Base-by-base conservation (phyloP, 30 jellyfish, hydroid and myxozoan species). In the Hydra vulgaris region DNA sequence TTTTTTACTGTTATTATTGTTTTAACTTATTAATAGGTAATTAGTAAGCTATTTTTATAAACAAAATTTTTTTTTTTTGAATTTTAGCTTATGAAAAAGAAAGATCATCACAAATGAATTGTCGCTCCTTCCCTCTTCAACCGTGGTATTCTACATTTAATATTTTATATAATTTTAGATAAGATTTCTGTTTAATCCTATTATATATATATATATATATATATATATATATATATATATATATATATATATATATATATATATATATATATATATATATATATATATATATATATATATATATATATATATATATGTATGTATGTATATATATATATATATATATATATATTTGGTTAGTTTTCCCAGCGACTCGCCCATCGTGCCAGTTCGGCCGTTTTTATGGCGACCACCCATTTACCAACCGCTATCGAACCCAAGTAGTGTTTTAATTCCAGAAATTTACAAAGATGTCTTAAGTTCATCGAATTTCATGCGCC, bases 341-440 rank as follows among this genome's bases (percentile, higher is more conserved):
- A 54, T 53, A 27, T 0, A 27, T 76, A 21, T 76, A 16, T 56
- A n/a, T 56, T 56, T 56, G 24, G 16, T 19, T 75, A 75, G 83
- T 23, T 78, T 78, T 61, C 85, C 85, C 26, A 52, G 76, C 4
- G 69, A 78, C 25, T 17, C 85, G 27, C 85, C 85, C 7, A 75
- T 78, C 54, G 85, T 54, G 20, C 85, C 85, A 23, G 85, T 78
- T 18, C 78, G 82, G 18, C 85, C 85, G 8, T 78, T 78, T 52
- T 56, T 61, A 61, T 78, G 85, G 85, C 78, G 82, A 24, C 85
- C 85, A 7, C 85, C 85, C 22, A 26, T 56, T 8, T 56, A 19
- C 18, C n/a, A 52, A 3, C 3, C 85, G 82, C 21, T 80, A 17
- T 78, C 70, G 12, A 40, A 40, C 61, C 12, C 61, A 40, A 40